Base-by-base conservation (phyloP, 1,140 invertebrate species). In the Nasonia vitripennis region DNA sequence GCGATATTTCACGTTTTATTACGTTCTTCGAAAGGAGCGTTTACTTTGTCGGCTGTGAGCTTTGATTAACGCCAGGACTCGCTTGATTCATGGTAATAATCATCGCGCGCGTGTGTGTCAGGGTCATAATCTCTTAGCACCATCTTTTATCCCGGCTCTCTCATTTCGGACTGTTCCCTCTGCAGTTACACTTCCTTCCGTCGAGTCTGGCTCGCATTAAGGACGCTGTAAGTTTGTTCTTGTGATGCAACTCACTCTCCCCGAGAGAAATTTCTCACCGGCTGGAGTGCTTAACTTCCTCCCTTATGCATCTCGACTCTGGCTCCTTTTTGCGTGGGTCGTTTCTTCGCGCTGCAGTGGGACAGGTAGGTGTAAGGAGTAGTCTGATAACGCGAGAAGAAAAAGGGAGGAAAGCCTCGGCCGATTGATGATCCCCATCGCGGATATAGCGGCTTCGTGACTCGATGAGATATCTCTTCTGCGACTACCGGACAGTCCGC, bases 371-470 rank as follows among this genome's bases (percentile, higher is more conserved):
- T 45, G 9, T 45, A 45, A 45, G 41, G 41, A 45, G 41, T 9
- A 45, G 41, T 0, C 10, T 45, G 41, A 45, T 45, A 45, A 45
- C 41, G 41, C 41, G 41, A 10, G 41, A 45, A 45, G 41, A 45
- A 45, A 81, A 87, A 77, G 45, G 70, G 7, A 17, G 71, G 17
- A 70, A 51, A 87, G 80, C 81, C 71, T 37, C 5, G 34, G 34
- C 80, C 85, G 86, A 88, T 88, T 87, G 87, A 88, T 86, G 88
- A 87, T 87, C 31, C 81, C 62, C 34, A 12, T 45, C 20, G 68
- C 68, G 82, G 87, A 88, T 88, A 88, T 87, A 87, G 85, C 20
- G 12, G 73, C 27, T 71, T 34, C 68, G 11, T 6, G 78, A 85
- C 80, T 86, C 83, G 85, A 85, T 83, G 85, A 83, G 78, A 82